Percentiles rank a stretch among this genome's conserved stretches.
phyloP scores from a whole-genome alignment of 2,888 invertebrate genomes.

The Eupithecia subumbrata region DNA sequence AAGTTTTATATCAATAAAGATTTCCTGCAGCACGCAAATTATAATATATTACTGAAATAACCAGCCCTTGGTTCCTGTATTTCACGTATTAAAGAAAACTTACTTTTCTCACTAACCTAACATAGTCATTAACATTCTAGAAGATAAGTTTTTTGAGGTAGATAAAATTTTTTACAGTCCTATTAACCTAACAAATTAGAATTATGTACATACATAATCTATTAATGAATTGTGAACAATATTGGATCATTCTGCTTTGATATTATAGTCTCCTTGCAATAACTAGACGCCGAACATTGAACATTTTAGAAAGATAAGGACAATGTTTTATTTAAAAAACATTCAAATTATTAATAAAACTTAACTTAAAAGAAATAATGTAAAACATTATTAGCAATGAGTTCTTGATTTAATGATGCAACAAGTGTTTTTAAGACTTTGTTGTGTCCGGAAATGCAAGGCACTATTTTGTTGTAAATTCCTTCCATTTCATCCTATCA shows the following conservation, averaged over 20 bases:
- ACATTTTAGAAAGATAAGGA: constrained; percentile 41
- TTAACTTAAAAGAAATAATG: constrained; percentile 18
- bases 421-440: not conserved
- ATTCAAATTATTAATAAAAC: constrained; percentile 53
- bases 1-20: constrained; percentile 68
- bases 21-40: constrained; percentile 73
- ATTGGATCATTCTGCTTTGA: constrained; percentile 64
- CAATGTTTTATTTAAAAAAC: constrained; percentile 45
- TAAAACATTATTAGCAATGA: constrained; percentile 18
- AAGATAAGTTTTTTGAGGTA: constrained; percentile 82
- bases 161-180: constrained; percentile 83
- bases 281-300: constrained; percentile 65
- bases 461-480: constrained; percentile 61
- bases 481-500: constrained; percentile 58
- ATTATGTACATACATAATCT: constrained; percentile 76
- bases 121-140: constrained; percentile 76
- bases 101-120: constrained; percentile 79
- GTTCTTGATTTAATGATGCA: constrained; percentile 5
- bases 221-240: constrained; percentile 74
- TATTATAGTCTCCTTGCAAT: constrained; percentile 58
- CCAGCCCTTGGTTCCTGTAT: constrained; percentile 63
- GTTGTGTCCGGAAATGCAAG: constrained; percentile 58
- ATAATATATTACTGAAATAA: constrained; percentile 61
- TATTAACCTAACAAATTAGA: constrained; percentile 82
- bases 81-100: constrained; percentile 68